Base-by-base conservation (phyloP, 2,888 invertebrate genomes). In the Hartigia nigra region DNA sequence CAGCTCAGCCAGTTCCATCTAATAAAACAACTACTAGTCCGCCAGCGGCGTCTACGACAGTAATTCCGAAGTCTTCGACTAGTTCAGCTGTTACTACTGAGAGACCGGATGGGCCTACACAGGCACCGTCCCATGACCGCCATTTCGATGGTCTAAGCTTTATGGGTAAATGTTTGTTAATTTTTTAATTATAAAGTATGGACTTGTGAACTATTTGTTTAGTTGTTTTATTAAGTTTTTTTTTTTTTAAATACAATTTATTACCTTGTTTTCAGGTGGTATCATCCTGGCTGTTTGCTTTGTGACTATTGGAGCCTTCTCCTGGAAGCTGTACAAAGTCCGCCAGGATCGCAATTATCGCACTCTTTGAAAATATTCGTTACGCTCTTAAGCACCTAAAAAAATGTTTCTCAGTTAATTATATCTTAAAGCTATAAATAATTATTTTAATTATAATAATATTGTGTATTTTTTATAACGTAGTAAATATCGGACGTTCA, bases 301-400 rank as follows among this genome's bases (percentile, higher is more conserved):
- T 32, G 93, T 97, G 78, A 97, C 96, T 12, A 95, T 98, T 79
- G 95, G 95, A 3, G 95, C 96, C 92, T 95, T 97, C 87, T 96
- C 96, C 69, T 96, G 95, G 93, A 97, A 97, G 91, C 97, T 97
- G 92, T 98, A 97, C 93, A 96, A 95, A 91, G 95, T 96, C 81
- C 95, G 96, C 88, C 95, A 95, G 80, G 97, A 96, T 91, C 94
- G 95, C 85, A 97, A 97, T 92, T 98, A 98, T 92, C 97, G 97
- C 89, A 97, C 97, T 81, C 95, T 98, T 91, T 98, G 96, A 96
- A 84, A 87, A 82, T 84, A 87, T 85, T 84, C 87, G 80, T 72
- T 72, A 72, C 12, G 31, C 72, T 14, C 31, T 14, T 72, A 72
- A 72, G 31, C 72, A 72, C 31, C 23, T 72, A 9, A 76, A 75